Base-by-base conservation (phyloP, 2,113 vertebrate genomes). In the Clinocottus analis region DNA sequence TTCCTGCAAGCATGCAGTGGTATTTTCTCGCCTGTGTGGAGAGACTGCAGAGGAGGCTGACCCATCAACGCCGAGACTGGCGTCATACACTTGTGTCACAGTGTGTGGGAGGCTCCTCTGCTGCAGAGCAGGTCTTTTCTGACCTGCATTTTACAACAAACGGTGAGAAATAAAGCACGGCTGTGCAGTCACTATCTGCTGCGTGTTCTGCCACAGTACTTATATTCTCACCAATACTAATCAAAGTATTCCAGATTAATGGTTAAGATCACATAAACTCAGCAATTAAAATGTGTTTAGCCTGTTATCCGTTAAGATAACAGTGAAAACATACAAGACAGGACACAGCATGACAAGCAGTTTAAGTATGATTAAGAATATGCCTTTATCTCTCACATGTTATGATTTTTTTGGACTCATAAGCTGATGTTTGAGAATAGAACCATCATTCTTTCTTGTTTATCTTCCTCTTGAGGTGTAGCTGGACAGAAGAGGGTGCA, bases 11-110 rank as follows among this genome's bases (percentile, higher is more conserved):
- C 76, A 19, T 37, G 21, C 47, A 11, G 41, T 47, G 53, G 53
- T 11, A 60, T 79, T 74, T 79, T 37, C 81, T 85, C 90, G 84
- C 21, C 47, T 67, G 64, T 78, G 65, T 60, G 41, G 51, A 56
- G 63, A 75, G 45, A 68, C 55, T 59, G 37, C 64, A 74, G 79
- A 62, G 68, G 80, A 55, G 67, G 75, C 49, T 19, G 78, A 75
- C 47, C 47, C 29, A 25, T 76, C 61, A 41, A 37, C 23, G 11
- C 29, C 37, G 23, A 84, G 39, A 13, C 45, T 33, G 51, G 55
- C 63, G 55, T 72, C 41, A 64, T 53, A 39, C 31, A n/a, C 61
- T 23, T n/a, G 37, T 55, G 77, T 75, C 72, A 72, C 84, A 16
- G n/a, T 62, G 80, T 79, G 80, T 75, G 58, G 71, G 72, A 81